A percentile compares a stretch with the other conserved stretches of the same genome.
Evolutionary conservation across 1,140 invertebrate species (phyloP).

Genomic region (Fopius arisanus): DNA sequence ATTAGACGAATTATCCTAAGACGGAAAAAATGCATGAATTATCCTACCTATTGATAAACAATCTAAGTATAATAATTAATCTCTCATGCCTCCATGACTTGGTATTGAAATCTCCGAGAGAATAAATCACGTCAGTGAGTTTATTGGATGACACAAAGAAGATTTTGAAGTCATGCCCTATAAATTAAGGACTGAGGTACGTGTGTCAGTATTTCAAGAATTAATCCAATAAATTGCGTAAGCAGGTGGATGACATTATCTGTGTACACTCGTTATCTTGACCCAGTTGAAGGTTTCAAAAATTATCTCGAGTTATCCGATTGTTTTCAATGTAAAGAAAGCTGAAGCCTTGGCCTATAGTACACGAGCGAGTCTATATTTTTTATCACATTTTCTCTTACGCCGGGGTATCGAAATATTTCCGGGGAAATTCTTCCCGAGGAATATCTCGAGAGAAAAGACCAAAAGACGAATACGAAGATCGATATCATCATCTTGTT

Average conservation of each 20-base stretch:
- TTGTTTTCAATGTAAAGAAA: neutral
- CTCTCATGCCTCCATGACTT: no score
- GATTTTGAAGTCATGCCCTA: neutral
- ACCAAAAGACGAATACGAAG: neutral
- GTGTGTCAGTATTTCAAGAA: neutral
- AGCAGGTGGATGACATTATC: neutral
- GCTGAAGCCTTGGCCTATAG: neutral
- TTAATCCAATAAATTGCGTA: constrained; percentile 29
- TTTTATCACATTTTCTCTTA: neutral
- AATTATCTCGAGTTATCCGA: neutral
- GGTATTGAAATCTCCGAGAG: no score
- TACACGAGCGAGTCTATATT: neutral
- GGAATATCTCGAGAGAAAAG: neutral
- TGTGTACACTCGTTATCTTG: neutral
- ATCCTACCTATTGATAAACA: no score
- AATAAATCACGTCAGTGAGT: neutral
- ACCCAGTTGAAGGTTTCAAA: neutral
- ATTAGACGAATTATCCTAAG: no score
- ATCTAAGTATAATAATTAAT: no score
- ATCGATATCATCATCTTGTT: neutral
- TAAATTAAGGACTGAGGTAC: neutral
- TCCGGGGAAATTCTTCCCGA: neutral
- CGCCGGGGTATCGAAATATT: neutral
- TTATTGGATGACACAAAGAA: neutral
- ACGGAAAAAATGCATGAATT: no score